Conservation (phyloP, 2,797 vertebrate species). For the Ciconia nigra region DNA sequence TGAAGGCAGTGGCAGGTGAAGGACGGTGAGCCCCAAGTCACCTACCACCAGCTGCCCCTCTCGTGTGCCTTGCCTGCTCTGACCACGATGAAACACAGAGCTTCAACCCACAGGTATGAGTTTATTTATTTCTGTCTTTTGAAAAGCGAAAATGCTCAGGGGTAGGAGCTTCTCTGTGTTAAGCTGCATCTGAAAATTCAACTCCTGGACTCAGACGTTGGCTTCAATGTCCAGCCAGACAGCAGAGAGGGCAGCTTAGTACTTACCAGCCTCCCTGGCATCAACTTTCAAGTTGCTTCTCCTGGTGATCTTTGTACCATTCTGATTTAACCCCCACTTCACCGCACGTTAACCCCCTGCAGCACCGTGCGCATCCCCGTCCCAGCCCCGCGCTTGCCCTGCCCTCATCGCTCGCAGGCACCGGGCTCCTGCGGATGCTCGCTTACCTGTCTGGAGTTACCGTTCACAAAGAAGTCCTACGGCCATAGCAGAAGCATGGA, state of each 20-base stretch:
- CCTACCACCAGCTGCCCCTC: not conserved
- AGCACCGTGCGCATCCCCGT: fast-evolving
- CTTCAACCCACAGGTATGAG: not conserved
- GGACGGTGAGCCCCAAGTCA: not conserved
- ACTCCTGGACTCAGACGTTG: not conserved
- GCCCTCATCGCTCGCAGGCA: not conserved
- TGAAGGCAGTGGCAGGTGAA: not conserved
- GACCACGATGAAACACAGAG: not conserved
- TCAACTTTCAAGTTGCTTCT: not conserved
- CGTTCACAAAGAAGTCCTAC: conserved; percentile 99
- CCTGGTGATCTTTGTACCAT: not conserved
- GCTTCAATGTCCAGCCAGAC: not conserved
- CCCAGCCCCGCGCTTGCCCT: not conserved
- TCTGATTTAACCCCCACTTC: not conserved
- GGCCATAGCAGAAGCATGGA: conserved; percentile 95
- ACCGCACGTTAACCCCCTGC: not conserved
- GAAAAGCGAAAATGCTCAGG: fast-evolving
- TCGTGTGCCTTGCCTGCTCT: not conserved
- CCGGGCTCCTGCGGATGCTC: conserved; percentile 9
- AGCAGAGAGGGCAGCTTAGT: not conserved
- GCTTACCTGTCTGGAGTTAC: conserved; percentile 89
- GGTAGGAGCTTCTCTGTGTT: not conserved
- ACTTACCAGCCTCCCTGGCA: not conserved
- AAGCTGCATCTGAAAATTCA: not conserved
- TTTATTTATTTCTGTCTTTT: not conserved